phyloP scores from a whole-genome alignment of 2,113 vertebrate genomes.

The Sinocyclocheilus anophthalmus region DNA sequence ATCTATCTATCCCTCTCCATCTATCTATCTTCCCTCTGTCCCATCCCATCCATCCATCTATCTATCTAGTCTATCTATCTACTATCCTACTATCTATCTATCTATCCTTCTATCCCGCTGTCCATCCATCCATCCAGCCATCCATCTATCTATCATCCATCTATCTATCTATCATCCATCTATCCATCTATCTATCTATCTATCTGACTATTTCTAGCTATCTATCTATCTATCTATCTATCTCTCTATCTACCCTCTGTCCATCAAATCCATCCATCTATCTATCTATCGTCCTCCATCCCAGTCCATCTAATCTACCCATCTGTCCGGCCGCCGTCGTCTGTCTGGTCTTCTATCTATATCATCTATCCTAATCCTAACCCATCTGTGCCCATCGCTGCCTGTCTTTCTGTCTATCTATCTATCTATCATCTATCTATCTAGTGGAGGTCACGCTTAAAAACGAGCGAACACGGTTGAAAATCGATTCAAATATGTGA shows the following conservation, averaged over 20 bases:
- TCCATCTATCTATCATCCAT: not conserved
- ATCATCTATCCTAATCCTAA: too few species aligned
- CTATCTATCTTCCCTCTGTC: rapidly evolving
- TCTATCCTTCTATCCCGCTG: rapidly evolving
- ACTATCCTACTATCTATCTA: rapidly evolving
- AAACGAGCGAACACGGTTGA: too few species aligned
- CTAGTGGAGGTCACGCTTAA: too few species aligned
- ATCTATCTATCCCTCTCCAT: not conserved
- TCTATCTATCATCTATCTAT: too few species aligned
- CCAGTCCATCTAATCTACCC: too few species aligned
- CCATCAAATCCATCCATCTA: not conserved
- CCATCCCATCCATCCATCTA: rapidly evolving
- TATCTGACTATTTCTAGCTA: rapidly evolving
- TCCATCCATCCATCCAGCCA: rapidly evolving
- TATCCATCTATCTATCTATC: rapidly evolving
- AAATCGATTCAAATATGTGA: too few species aligned
- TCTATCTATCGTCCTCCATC: rapidly evolving
- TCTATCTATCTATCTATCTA: not conserved
- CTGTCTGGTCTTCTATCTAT: too few species aligned
- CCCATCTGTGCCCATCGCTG: too few species aligned
- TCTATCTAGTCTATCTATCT: rapidly evolving
- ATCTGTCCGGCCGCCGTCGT: too few species aligned
- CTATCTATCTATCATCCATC: not conserved
- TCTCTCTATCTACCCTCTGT: rapidly evolving
- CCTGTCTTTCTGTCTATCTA: too few species aligned